Evolutionary conservation across 2,888 invertebrate genomes (phyloP), one percentile per base, ranked within the genome.

Genomic region (Drosophila robusta): DNA sequence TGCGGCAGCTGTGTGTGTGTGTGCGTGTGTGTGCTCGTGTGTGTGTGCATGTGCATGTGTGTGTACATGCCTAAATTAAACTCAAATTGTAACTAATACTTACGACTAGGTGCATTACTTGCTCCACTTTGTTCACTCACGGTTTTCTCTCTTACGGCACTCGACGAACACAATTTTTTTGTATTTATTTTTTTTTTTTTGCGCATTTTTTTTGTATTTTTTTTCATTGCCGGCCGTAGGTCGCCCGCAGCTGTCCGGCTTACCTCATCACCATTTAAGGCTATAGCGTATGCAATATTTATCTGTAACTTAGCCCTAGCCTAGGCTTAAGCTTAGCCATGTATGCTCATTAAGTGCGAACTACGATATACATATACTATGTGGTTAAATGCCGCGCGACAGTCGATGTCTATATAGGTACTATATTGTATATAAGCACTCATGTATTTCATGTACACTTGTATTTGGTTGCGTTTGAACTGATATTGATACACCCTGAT

Each of bases 191-290:
- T 69, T 8, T 26, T 26, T 26, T 7, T 18, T 18, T n/a, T n/a
- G n/a, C n/a, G n/a, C n/a, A n/a, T n/a, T 18, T 18, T 18, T 18
- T 18, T 18, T 18, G 18, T 8, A 9, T 70, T 70, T 85, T 81
- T 80, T 83, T 83, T 72, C 72, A 82, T 66, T 68, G 80, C 83
- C 87, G 72, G 67, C 83, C 69, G 79, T 75, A 49, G 65, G 65
- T 64, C 61, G 61, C 38, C 54, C 52, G 52, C 54, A 54, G 57
- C 57, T 73, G 75, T 47, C 79, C 80, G 86, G 82, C 89, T 87
- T 90, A 90, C 88, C 90, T 89, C 89, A 89, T 89, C 84, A 87
- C 90, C 90, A 89, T 80, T 84, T 89, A 90, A 90, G 87, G 87
- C 90, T 87, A 87, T 89, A 85, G 89, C 80, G 69, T 84, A 90